Evolutionary conservation across 2,113 vertebrate species (phyloP), one percentile per base, ranked within the genome.

Genomic region (Lagenorhynchus albirostris): DNA sequence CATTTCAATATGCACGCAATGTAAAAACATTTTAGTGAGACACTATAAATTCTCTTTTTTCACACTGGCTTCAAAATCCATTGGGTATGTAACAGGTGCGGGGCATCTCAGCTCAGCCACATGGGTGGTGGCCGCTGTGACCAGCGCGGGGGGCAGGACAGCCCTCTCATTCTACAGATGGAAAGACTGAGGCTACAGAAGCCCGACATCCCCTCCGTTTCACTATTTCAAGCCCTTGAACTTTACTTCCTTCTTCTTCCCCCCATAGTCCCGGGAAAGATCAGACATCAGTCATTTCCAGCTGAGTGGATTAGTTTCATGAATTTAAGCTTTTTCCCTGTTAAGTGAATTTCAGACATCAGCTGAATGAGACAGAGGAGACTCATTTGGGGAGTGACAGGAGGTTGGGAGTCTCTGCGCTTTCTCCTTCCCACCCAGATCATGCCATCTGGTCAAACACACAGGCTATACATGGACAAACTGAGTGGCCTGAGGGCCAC

Each of bases 101-200:
- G 36, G 38, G 21, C 1, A 31, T 80, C 20, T 50, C 1, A 0
- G 9, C 5, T 17, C 23, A 67, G 71, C 36, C 2, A 10, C 21
- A 0, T 4, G n/a, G 9, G 76, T 63, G 8, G 50, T 8, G 15
- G 71, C n/a, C 14, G 1, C 8, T 5, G 21, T 44, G 44, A 44
- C 44, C 11, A 29, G 47, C 0, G 0, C 6, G 13, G 36, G 17
- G 36, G 29, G 47, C 8, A 79, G 50, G n/a, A 5, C 33, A 18
- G 65, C 15, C 25, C 29, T 83, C 50, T 15, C n/a, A 26, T 41
- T 58, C 79, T 29, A 73, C 55, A 83, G 55, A 26, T 6, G 33
- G 71, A 38, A 79, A 60, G 33, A 81, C 9, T 1, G 60, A 73
- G 9, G 73, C 33, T 29, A 21, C 13, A 60, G 55, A 58, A 73